Evolutionary conservation across 2,113 vertebrate species (phyloP), one percentile per base, ranked within the genome.

Genomic region (Craseonycteris thonglongyai): DNA sequence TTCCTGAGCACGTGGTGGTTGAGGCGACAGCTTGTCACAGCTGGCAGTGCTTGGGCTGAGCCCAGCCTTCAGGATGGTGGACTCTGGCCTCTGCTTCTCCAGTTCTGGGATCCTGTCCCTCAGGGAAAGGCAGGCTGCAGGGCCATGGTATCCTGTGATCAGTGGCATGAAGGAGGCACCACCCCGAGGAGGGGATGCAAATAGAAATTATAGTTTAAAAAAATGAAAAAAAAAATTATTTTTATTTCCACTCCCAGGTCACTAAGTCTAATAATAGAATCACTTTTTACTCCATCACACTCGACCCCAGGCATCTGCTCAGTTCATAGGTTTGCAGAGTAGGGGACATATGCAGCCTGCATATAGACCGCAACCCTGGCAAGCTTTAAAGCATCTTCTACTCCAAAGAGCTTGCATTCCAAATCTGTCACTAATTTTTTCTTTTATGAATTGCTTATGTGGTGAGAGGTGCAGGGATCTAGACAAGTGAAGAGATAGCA

Each of bases 201-300:
- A 74, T 26, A 93, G 66, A 95, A 86, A 91, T 72, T 22, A 42
- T 4, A 1, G 21, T 74, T 86, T 58, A 6, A 42, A 45, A 91
- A 78, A 54, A 51, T 11, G 38, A 9, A 6, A 18, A 40, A 42
- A 85, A 59, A 51, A 63, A 21, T 24, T 80, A 11, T 45, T 81
- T 69, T 59, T 66, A 22, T 65, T 93, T 92, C n/a, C 42, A 45
- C 74, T 95, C 91, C 56, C 93, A 90, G 66, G 85, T 93, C 93
- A 88, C 91, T 74, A 54, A 49, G 47, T 92, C 49, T 42, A 92
- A 85, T 58, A 94, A 78, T 12, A 19, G 30, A 65, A 86, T 76
- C 76, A 49, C 16, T 45, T 24, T 2, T 56, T 65, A 83, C 87
- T 88, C 93, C 22, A 30, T 69, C 81, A 88, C 0, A 30, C 63